Conservation (phyloP, 1,140 invertebrate genomes). For the Gryllus bimaculatus region DNA sequence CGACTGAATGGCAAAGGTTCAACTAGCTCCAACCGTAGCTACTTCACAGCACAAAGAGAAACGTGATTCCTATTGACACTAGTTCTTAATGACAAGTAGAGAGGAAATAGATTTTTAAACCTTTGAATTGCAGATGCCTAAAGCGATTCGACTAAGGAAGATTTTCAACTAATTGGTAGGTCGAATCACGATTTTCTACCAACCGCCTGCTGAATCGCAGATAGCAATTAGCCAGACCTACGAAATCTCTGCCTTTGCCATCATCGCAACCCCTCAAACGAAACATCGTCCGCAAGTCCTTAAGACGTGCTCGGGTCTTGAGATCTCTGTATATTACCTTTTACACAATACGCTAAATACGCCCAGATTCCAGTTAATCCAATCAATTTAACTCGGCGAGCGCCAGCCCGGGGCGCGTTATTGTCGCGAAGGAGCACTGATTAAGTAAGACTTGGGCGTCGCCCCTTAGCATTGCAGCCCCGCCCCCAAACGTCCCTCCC, state of each 20-base stretch:
- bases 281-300: background rate
- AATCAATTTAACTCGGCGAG: constrained; percentile 4
- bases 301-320: background rate
- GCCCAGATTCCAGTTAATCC: background rate
- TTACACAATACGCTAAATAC: constrained; percentile 5
- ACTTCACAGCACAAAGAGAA: too few species aligned
- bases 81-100: too few species aligned
- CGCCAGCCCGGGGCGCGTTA: background rate
- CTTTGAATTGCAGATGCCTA: too few species aligned
- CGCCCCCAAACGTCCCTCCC: background rate
- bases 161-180: too few species aligned
- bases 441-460: background rate
- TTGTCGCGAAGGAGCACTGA: background rate
- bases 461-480: background rate
- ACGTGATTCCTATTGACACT: too few species aligned
- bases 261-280: background rate
- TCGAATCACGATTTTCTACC: too few species aligned
- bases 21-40: too few species aligned
- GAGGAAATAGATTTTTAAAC: too few species aligned
- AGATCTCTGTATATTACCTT: background rate
- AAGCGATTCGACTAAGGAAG: too few species aligned
- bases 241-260: background rate
- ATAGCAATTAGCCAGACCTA: background rate
- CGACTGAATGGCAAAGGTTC: too few species aligned
- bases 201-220: too few species aligned